Base-by-base conservation (phyloP, 2,888 invertebrate genomes). In the Trichogramma dendrolimi region DNA sequence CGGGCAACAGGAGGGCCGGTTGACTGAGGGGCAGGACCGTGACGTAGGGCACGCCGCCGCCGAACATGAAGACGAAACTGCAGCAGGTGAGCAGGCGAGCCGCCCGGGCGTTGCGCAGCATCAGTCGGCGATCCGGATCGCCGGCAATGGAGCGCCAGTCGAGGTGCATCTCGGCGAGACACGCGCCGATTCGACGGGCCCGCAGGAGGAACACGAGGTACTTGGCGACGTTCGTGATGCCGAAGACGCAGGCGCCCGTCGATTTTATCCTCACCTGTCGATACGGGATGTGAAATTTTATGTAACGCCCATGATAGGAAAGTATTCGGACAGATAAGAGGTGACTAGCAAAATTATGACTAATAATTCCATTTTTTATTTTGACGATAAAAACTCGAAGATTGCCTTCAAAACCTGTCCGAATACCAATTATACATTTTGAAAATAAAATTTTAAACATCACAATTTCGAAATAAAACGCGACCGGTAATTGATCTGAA, bases 211-310 rank as follows among this genome's bases (percentile, higher is more conserved):
- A 56, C 0, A 64, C 65, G 10, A 62, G 62, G 41, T 71, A 69
- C 41, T 75, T 75, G 1, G 67, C 27, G 0, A 69, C 61, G 0
- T 70, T 68, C 70, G 73, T 71, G 1, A 70, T 8, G 49, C 68
- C 70, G 48, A 73, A 75, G 27, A 70, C 73, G 42, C 72, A 53
- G 0, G 74, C 71, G 4, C 74, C 74, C 0, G 70, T 63, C 49
- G 71, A 65, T 48, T 69, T 71, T 6, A 73, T 4, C 1, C 6
- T 48, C 3, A 53, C 11, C 62, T 58, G 43, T 50, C 14, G 14
- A 14, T 27, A 27, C 27, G 2, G 27, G 27, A 27, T 27, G 3
- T 27, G 27, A 27, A 27, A 27, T 27, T 27, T 1, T 27, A 27
- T 27, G 27, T 2, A 27, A 27, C 27, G 27, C 3, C 3, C 2